Base-by-base conservation (phyloP, 2,888 invertebrate genomes). In the Euclidia mi region DNA sequence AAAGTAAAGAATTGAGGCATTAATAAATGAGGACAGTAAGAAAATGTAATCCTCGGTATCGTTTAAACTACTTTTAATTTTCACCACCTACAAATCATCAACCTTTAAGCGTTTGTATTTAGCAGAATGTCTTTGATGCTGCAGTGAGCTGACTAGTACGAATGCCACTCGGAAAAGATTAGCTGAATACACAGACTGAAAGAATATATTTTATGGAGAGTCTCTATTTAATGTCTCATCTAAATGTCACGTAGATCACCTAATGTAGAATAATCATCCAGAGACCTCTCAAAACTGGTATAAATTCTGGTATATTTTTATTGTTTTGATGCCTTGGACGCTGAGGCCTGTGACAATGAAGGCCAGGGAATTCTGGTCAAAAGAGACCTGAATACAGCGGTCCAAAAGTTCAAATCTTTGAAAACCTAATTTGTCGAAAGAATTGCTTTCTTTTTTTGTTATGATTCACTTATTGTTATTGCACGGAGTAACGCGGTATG, bases 401-500 rank as follows among this genome's bases (percentile, higher is more conserved):
- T 7, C 20, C 20, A 25, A 25, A 7, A 3, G 20, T 3, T 25
- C 20, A 7, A 0, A 25, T 25, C 7, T 6, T 6, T 6, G 4
- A 25, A 25, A 25, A 7, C 20, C 31, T 47, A 11, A 9, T 20
- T 28, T 25, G 2, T 32, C 25, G 25, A 25, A 25, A 25, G 25
- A 15, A n/a, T 10, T 2, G 14, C 3, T 20, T 3, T 29, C 34
- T 56, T 11, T 17, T 60, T 60, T 56, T 40, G 44, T 60, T 62
- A 35, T 42, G 53, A 47, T 71, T 78, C 84, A 86, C 84, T 84
- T 75, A 78, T 85, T 84, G 85, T 76, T 71, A 59, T 69, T 60
- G 85, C 87, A 85, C 84, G 50, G 68, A 55, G 49, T 62, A 56
- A 52, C 34, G 59, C 48, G 61, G 57, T 57, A 63, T 64, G 55